phyloP scores from a whole-genome alignment of 1,140 invertebrate genomes.

The Drosophila murphyi region DNA sequence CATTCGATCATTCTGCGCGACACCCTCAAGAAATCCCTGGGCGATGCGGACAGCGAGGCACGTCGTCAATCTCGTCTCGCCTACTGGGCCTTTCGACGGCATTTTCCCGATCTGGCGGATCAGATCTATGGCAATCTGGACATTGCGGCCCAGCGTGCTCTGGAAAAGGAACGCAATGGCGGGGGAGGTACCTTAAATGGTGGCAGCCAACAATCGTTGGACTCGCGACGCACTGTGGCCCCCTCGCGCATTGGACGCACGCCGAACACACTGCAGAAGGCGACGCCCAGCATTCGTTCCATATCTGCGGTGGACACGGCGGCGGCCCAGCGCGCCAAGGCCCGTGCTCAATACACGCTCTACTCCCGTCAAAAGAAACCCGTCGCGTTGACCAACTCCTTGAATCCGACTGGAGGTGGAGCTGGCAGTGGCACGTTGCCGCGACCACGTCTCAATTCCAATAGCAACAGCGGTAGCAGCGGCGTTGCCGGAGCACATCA shows the following conservation, averaged over 20 bases:
- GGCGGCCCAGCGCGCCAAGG: constrained; percentile 93
- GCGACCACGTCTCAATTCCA: constrained; percentile 58
- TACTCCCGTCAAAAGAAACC: constrained; percentile 89
- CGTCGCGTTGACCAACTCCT: constrained; percentile 75
- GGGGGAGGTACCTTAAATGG: constrained; percentile 30
- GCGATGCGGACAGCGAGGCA: constrained; percentile 96
- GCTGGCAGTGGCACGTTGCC: constrained; percentile 84
- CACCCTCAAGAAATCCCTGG: constrained; percentile 94
- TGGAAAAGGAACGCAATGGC: constrained; percentile 88
- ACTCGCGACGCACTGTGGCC: constrained; percentile 54
- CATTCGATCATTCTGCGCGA: constrained; percentile 92
- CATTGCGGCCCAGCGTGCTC: constrained; percentile 91
- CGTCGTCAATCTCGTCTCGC: constrained; percentile 92
- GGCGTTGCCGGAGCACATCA: background rate
- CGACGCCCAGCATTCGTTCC: constrained; percentile 88
- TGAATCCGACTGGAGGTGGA: constrained; percentile 85
- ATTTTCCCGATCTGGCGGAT: constrained; percentile 96
- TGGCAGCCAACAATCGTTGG: constrained; percentile 36
- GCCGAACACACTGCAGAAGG: constrained; percentile 67
- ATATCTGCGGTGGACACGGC: constrained; percentile 97
- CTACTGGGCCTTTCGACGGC: constrained; percentile 95
- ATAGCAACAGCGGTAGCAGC: constrained; percentile 68
- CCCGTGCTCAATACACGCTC: constrained; percentile 91
- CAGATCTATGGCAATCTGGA: constrained; percentile 93
- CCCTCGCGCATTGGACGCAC: constrained; percentile 66